Evolutionary conservation across 2,888 invertebrate genomes (phyloP), one percentile per base, ranked within the genome.

Genomic region (Falcaria lacertinaria): DNA sequence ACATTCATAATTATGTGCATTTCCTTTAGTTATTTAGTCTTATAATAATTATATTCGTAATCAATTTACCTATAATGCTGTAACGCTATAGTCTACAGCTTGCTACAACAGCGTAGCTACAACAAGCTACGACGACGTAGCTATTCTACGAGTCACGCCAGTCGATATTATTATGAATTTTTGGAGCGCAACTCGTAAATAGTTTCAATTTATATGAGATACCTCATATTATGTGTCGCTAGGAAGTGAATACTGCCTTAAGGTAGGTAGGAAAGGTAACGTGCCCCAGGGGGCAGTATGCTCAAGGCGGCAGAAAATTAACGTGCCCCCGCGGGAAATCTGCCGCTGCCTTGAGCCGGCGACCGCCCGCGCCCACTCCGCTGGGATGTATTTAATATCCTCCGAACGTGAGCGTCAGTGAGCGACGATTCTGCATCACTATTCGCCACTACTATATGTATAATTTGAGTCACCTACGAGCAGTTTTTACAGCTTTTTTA

Each of bases 251-350:
- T 3, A 28, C 28, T 28, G 28, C 28, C 28, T 28, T 28, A 28
- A 28, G 28, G 28, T 28, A 28, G 28, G 28, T 28, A 11, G 28
- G 87, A 89, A 87, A 90, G 89, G 89, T 89, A 89, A 84, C 73
- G 75, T 72, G 87, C 89, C 92, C 90, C 64, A 57, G 91, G 84
- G 92, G 86, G 91, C 90, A 91, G 89, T 93, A 92, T 92, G 92
- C 92, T 92, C 92, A 92, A 92, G 92, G 92, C 92, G 92, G 92
- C 92, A 92, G 92, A 93, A 93, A 93, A 93, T 93, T 92, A 92
- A 92, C 92, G 92, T 90, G 90, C 89, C 74, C 92, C 88, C 91
- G 61, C 66, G 92, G 91, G 92, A 92, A 92, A 92, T 92, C 91
- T 91, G 90, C 86, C 84, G 80, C 90, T 88, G 90, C 87, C 85